phyloP scores from a whole-genome alignment of 92 coral and sea anemone genomes.

The Parazoanthus swiftii region DNA sequence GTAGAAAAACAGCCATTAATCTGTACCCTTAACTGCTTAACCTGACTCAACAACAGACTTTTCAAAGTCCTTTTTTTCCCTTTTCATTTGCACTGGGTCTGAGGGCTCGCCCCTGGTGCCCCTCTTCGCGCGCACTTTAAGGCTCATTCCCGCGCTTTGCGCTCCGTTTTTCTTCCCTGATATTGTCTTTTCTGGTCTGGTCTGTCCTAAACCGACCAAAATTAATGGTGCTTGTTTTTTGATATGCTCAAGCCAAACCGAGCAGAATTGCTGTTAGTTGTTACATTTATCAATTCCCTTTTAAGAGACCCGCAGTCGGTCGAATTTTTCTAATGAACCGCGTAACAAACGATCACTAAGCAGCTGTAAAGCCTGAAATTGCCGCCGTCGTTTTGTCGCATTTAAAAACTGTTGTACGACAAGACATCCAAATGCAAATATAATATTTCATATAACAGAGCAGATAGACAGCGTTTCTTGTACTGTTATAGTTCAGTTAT shows the following conservation, averaged over 20 bases:
- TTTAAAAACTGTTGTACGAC: no score
- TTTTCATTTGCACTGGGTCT: not conserved
- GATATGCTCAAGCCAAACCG: not conserved
- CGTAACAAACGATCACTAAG: not conserved
- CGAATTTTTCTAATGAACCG: not conserved
- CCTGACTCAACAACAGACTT: not conserved
- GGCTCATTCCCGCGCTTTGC: no score
- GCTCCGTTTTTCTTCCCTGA: not conserved
- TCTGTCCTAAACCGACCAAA: not conserved
- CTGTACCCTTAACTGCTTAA: not conserved
- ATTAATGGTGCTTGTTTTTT: not conserved
- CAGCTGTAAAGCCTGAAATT: not conserved
- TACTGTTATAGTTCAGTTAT: no score
- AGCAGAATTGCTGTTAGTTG: no score
- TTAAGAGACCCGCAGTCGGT: no score
- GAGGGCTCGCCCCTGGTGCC: no score
- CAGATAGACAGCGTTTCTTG: not conserved
- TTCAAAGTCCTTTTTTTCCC: not conserved
- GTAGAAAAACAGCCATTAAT: not conserved
- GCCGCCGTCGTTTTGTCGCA: not conserved
- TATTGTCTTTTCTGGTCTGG: not conserved
- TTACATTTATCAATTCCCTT: no score
- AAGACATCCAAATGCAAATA: no score
- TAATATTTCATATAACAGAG: not conserved
- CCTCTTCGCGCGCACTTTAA: no score